Evolutionary conservation across 2,888 invertebrate species (phyloP).

Genomic region (Lithophane ornitopus): DNA sequence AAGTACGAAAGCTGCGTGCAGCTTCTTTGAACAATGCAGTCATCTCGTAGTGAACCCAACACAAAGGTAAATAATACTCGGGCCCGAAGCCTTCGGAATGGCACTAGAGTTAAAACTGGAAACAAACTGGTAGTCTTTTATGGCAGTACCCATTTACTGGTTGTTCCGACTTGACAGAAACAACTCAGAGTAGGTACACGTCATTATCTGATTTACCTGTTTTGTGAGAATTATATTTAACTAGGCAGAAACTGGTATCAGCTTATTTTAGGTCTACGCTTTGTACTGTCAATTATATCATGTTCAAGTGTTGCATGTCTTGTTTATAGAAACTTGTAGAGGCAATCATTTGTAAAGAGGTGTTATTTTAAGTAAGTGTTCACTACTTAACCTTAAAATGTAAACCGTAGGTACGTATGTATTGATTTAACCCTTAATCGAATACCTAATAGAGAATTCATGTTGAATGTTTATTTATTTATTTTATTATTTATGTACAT

Average conservation of each 20-base stretch:
- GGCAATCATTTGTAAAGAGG: conserved; percentile 2
- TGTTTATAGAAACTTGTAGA: conserved; percentile 23
- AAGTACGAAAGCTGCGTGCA: conserved; percentile 1
- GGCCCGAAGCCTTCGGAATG: conserved; percentile 42
- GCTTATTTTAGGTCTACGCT: conserved; percentile 44
- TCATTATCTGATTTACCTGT: conserved; percentile 62
- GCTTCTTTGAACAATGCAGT: conserved; percentile 27
- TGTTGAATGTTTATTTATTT: not conserved
- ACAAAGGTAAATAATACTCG: conserved; percentile 38
- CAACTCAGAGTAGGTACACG: conserved; percentile 47
- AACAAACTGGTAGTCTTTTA: conserved; percentile 51
- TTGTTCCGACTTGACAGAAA: conserved; percentile 53
- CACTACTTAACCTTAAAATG: not conserved
- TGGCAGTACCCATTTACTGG: conserved; percentile 56
- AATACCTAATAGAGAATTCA: not conserved
- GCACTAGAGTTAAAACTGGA: conserved; percentile 53
- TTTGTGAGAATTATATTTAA: conserved; percentile 58
- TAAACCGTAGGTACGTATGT: not conserved
- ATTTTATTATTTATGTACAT: no score
- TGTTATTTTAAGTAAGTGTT: conserved; percentile 4
- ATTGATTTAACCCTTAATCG: not conserved
- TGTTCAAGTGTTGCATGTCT: conserved; percentile 27
- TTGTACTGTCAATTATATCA: conserved; percentile 43
- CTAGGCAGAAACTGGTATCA: conserved; percentile 45
- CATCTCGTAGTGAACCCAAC: conserved; percentile 29